Evolutionary conservation across 2,113 vertebrate genomes (phyloP), one percentile per base, ranked within the genome.

Genomic region (Eulemur rufifrons): DNA sequence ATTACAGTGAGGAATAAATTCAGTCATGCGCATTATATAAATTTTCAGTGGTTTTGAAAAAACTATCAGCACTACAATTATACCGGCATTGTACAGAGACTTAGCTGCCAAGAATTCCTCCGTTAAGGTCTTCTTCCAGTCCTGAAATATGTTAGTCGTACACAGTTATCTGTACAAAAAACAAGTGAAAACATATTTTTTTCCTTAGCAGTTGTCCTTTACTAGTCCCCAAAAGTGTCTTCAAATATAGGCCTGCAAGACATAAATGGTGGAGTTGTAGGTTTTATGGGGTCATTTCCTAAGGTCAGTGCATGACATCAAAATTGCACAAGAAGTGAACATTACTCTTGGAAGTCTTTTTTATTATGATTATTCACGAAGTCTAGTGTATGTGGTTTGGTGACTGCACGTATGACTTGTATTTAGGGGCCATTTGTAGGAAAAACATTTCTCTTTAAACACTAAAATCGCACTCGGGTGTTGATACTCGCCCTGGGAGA

Each of bases 121-220:
- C 61, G 82, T 91, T 74, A 71, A 91, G n/a, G 17, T 69, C 27
- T 32, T 83, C 86, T 86, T 73, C 63, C 34, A 54, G 83, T 92
- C 69, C 77, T 78, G 25, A 94, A 95, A 80, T 77, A 61, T 37
- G 92, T 86, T 50, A 81, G 61, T 85, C 37, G 6, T 86, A 86
- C 87, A 84, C 71, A 80, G 61, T 95, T 93, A 86, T 47, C 73
- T 68, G 80, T 87, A 80, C 71, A 34, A 13, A 71, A 94, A 86
- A 25, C 73, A 85, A 90, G 80, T 81, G 25, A 89, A 95, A 96
- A 34, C 52, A 29, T 73, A 25, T 86, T 91, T 96, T 96, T 82
- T 76, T 56, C 63, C 82, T 86, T 93, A 87, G 73, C 54, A 80
- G 45, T 81, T 86, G 52, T 18, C 64, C 47, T 82, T 82, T 86